Percentiles rank a stretch among this genome's conserved stretches.
Evolutionary conservation across 2,888 invertebrate genomes (phyloP).

Genomic region (Mesochorus sp.): DNA sequence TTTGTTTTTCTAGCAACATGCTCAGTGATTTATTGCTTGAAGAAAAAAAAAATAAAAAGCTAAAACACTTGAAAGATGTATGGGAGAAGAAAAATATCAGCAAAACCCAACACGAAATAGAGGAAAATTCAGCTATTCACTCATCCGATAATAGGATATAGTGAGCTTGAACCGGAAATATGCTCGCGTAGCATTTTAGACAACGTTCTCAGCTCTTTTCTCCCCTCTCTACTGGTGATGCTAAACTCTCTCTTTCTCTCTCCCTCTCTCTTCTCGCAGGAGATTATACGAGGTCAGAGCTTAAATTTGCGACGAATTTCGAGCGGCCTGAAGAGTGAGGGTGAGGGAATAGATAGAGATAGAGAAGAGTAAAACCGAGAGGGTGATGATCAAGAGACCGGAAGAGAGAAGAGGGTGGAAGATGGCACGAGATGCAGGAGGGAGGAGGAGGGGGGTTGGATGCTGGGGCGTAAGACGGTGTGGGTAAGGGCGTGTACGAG

Average conservation of each 20-base stretch:
- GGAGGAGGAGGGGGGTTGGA: not conserved
- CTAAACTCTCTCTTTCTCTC: too few relatives aligned
- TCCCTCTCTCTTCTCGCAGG: conserved; percentile 43
- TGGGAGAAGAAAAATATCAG: conserved; percentile 1
- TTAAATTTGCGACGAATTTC: conserved; percentile 63
- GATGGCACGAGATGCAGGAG: not conserved
- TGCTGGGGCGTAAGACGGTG: not conserved
- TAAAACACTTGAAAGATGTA: too few relatives aligned
- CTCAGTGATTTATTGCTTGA: too few relatives aligned
- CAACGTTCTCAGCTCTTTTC: conserved; percentile 35
- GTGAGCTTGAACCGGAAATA: conserved; percentile 18
- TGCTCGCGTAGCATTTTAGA: conserved; percentile 54
- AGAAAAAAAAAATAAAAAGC: too few relatives aligned
- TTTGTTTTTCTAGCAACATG: too few relatives aligned
- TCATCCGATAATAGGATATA: conserved; percentile 53
- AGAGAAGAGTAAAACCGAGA: not conserved
- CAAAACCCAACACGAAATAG: conserved; percentile 9
- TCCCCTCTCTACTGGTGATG: conserved; percentile 22
- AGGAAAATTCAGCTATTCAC: conserved; percentile 51
- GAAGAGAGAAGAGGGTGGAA: not conserved
- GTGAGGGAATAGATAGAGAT: conserved; percentile 1
- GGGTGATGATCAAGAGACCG: not conserved
- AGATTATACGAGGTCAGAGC: conserved; percentile 61
- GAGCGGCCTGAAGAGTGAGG: conserved; percentile 31
- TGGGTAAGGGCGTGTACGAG: conserved; percentile 41